A percentile compares a stretch with the other conserved stretches of the same genome.
These are phyloP conservation scores for Xenotilapia flavipinnis DNA, from an alignment of 2,113 vertebrate species.

Conservation along the genomic window DNA sequence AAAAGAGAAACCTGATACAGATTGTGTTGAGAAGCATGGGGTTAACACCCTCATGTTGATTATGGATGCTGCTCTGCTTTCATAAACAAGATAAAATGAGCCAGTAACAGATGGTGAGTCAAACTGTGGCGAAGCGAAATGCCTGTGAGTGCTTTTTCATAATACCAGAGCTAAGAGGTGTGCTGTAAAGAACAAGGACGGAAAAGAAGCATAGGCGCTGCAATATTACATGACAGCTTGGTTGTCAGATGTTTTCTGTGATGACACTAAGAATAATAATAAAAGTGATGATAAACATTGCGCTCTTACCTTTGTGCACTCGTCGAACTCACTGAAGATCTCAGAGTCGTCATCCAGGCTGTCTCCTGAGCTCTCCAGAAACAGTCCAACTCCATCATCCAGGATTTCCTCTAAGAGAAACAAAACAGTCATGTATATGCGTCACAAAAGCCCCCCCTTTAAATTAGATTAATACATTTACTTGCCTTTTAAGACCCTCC, in stretches of 20 bases:
- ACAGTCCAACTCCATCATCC: conserved; percentile 68
- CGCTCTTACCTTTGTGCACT: conserved; percentile 62
- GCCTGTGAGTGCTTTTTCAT: not conserved
- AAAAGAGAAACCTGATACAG: not conserved
- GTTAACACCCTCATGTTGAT: not conserved
- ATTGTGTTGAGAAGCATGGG: not conserved
- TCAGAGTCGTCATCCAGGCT: conserved; percentile 71
- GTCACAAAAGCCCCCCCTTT: not conserved
- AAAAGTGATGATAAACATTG: not conserved
- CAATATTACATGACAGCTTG: not conserved
- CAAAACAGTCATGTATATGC: not conserved
- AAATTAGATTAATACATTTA: not conserved
- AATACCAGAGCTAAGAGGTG: not conserved
- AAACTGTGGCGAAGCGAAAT: not conserved
- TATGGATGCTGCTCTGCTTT: not conserved
- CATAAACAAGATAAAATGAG: not conserved
- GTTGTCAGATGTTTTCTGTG: not conserved
- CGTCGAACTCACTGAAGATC: conserved; percentile 59
- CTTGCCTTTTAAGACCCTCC: not conserved
- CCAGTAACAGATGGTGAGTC: conserved; percentile 25
- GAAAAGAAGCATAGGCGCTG: not conserved
- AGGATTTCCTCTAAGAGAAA: conserved; percentile 70
- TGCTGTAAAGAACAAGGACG: not conserved
- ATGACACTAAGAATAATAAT: not conserved
- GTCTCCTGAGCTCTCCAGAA: conserved; percentile 68